Conservation (phyloP, 2,888 invertebrate genomes). For the Ectemnius lituratus region DNA sequence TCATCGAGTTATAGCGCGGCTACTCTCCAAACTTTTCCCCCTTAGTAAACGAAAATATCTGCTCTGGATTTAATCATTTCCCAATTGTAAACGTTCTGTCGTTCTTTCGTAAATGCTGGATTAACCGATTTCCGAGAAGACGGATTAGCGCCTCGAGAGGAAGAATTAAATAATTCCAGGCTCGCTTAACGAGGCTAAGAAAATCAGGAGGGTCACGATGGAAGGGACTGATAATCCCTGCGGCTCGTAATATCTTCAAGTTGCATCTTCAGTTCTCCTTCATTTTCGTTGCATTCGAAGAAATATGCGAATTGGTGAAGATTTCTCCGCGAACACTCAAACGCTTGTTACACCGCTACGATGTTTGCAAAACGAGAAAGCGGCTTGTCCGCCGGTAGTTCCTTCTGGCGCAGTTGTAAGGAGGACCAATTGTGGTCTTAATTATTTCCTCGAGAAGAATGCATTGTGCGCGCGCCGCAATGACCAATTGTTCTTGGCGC, state of each 20-base stretch:
- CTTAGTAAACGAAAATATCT: constrained; percentile 17
- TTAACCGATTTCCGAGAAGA: constrained; percentile 14
- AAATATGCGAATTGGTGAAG: too few relatives aligned
- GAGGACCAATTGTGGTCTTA: constrained; percentile 11
- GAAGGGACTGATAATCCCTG: constrained; percentile 1
- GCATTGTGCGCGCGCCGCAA: constrained; percentile 20
- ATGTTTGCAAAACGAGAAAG: not conserved
- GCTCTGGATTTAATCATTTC: constrained; percentile 5
- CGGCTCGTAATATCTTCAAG: not conserved
- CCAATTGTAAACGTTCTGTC: constrained; percentile 5
- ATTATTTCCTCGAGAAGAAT: constrained; percentile 27
- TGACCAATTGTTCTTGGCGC: constrained; percentile 12
- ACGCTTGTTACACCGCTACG: not conserved
- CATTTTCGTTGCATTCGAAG: too few relatives aligned
- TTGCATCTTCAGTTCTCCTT: too few relatives aligned
- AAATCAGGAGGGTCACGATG: not conserved
- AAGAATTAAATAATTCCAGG: constrained; percentile 23
- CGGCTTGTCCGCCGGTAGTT: too few relatives aligned
- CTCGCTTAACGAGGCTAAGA: not conserved
- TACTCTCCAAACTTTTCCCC: constrained; percentile 5
- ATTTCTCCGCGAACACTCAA: not conserved
- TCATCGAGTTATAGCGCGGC: not conserved
- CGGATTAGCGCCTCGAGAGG: constrained; percentile 7
- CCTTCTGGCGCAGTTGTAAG: not conserved
- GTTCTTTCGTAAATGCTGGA: constrained; percentile 24